These are phyloP conservation scores for Octonoba sinensis DNA, from an alignment of 2,888 invertebrate genomes.

Conservation along the genomic window DNA sequence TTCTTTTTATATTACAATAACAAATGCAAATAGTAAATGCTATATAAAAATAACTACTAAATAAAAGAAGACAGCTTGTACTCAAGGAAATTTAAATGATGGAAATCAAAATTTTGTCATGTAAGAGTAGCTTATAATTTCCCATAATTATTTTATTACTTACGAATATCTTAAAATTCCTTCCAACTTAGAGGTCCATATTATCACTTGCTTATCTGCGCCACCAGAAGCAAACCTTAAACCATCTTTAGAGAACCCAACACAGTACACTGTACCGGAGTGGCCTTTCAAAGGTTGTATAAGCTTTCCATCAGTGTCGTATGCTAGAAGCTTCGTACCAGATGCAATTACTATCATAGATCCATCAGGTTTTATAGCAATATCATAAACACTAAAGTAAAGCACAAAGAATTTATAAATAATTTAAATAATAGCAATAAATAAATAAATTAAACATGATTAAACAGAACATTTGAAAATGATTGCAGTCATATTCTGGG, in stretches of 20 bases:
- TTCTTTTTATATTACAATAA: too few species aligned
- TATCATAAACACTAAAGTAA: constrained; percentile 78
- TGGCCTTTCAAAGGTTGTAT: constrained; percentile 95
- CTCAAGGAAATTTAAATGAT: too few species aligned
- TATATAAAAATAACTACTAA: too few species aligned
- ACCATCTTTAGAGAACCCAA: constrained; percentile 92
- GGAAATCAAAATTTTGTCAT: too few species aligned
- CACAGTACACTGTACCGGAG: constrained; percentile 92
- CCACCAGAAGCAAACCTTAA: constrained; percentile 97
- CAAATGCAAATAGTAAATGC: too few species aligned
- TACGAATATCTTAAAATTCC: constrained; percentile 96
- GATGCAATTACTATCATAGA: constrained; percentile 93
- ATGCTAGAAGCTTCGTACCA: constrained; percentile 93
- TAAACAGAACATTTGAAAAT: too few species aligned
- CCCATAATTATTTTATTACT: constrained; percentile 70
- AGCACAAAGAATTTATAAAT: neutral
- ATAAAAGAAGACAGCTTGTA: too few species aligned
- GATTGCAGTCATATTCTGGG: too few species aligned
- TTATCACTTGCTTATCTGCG: constrained; percentile 96
- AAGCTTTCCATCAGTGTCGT: constrained; percentile 92
- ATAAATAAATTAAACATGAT: neutral
- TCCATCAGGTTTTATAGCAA: constrained; percentile 97
- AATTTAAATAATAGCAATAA: neutral
- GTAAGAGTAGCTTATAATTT: too few species aligned
- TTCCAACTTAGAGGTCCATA: constrained; percentile 96